These are phyloP conservation scores for Ceratitis capitata DNA, from an alignment of 1,140 invertebrate genomes.

Conservation along the genomic window DNA sequence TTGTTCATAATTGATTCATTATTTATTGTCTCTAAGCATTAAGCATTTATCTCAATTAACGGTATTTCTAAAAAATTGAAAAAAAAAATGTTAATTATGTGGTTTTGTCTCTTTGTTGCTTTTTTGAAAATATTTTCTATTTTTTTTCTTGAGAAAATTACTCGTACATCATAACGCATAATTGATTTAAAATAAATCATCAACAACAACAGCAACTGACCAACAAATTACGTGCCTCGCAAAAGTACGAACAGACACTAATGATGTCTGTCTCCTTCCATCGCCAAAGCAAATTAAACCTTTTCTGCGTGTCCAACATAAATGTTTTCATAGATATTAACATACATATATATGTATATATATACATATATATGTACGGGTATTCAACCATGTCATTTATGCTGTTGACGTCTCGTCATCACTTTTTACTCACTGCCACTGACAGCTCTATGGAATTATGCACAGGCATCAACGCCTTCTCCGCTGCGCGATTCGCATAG, in stretches of 20 bases:
- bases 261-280: not conserved
- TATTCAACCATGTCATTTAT: too few relatives aligned
- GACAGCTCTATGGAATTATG: not conserved
- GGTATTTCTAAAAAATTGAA: too few relatives aligned
- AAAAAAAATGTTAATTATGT: not conserved
- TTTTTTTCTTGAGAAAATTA: not conserved
- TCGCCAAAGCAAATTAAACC: not conserved
- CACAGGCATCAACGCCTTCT: conserved; percentile 1
- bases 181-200: not conserved
- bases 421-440: not conserved
- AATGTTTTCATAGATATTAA: too few relatives aligned
- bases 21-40: not conserved
- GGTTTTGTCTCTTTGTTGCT: too few relatives aligned
- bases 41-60: not conserved
- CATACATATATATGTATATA: too few relatives aligned
- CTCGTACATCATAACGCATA: not conserved
- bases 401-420: not conserved
- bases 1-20: too few relatives aligned
- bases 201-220: not conserved
- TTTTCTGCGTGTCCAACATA: not conserved
- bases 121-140: not conserved
- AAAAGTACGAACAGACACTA: not conserved
- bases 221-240: not conserved
- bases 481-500: not conserved
- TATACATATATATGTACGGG: too few relatives aligned